Percentiles rank a stretch among this genome's conserved stretches.
These are phyloP conservation scores for Xiphias gladius DNA, from an alignment of 2,113 vertebrate genomes.

Conservation along the genomic window DNA sequence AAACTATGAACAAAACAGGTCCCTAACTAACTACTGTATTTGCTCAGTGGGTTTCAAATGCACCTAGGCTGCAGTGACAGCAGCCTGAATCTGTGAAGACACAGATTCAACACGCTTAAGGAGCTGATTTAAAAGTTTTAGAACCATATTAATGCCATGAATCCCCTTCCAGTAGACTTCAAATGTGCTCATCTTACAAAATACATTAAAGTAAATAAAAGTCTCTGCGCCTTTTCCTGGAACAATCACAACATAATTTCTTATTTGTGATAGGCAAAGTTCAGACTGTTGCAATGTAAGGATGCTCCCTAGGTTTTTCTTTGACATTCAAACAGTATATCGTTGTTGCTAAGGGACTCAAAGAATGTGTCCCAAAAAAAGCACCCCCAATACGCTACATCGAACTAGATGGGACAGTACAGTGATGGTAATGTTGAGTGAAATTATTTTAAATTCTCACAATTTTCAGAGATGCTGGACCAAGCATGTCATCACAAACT, in stretches of 20 bases:
- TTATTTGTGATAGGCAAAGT: background rate
- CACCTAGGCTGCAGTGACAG: background rate
- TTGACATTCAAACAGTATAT: background rate
- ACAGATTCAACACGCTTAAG: slow-evolving; percentile 5
- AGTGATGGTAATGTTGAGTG: too few relatives aligned
- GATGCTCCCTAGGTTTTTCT: background rate
- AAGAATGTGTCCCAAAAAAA: background rate
- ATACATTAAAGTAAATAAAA: slow-evolving; percentile 19
- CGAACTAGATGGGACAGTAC: too few relatives aligned
- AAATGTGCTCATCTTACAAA: slow-evolving; percentile 9
- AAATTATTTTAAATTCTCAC: too few relatives aligned
- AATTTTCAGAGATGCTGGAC: background rate
- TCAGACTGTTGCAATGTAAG: background rate
- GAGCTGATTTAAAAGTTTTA: background rate
- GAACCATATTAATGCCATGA: background rate
- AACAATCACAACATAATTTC: slow-evolving; percentile 7
- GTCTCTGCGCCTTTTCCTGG: background rate
- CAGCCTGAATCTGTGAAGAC: background rate
- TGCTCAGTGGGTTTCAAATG: background rate
- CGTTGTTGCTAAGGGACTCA: background rate
- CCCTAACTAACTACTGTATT: too few relatives aligned
- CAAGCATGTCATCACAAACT: too few relatives aligned
- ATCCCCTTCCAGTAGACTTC: background rate
- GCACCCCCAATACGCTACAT: too few relatives aligned
- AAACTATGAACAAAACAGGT: too few relatives aligned